Conservation (phyloP, 2,797 vertebrate species). For the Brachymystax lenok region DNA sequence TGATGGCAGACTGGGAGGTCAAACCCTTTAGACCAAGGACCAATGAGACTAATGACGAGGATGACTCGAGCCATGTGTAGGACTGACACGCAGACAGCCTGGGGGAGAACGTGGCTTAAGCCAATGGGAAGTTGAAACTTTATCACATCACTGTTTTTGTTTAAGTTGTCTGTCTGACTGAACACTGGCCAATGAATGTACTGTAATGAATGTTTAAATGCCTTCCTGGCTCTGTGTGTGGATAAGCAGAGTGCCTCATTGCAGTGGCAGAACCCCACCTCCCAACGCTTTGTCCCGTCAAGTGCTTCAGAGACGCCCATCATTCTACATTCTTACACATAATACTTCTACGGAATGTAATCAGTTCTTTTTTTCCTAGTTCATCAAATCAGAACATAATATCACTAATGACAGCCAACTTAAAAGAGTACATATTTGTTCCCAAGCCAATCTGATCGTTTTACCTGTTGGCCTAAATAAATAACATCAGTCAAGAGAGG, state of each 20-base stretch:
- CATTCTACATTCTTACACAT: slow-evolving; percentile 75
- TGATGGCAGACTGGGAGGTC: not conserved
- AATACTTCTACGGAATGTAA: slow-evolving; percentile 74
- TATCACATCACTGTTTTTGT: slow-evolving; percentile 20
- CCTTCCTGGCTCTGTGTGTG: slow-evolving; percentile 51
- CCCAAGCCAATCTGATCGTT: slow-evolving; percentile 49
- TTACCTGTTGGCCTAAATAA: slow-evolving; percentile 70
- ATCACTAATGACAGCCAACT: slow-evolving; percentile 60
- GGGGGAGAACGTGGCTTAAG: slow-evolving; percentile 13
- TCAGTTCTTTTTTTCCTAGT: slow-evolving; percentile 48
- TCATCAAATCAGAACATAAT: slow-evolving; percentile 57
- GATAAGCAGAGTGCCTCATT: slow-evolving; percentile 52
- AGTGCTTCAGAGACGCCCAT: slow-evolving; percentile 82
- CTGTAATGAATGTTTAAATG: slow-evolving; percentile 33
- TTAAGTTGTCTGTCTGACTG: slow-evolving; percentile 28
- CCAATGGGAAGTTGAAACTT: not conserved
- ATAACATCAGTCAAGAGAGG: slow-evolving; percentile 64
- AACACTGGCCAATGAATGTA: slow-evolving; percentile 18
- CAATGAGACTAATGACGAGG: slow-evolving; percentile 10
- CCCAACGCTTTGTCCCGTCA: slow-evolving; percentile 64
- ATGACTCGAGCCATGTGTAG: slow-evolving; percentile 24
- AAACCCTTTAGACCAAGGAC: slow-evolving; percentile 26
- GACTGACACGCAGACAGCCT: slow-evolving; percentile 11
- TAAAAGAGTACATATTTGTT: slow-evolving; percentile 44
- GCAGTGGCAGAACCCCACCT: slow-evolving; percentile 34